These are phyloP conservation scores for Drosophila melanogaster DNA, from an alignment of 1,140 invertebrate genomes.

Conservation along the genomic window DNA sequence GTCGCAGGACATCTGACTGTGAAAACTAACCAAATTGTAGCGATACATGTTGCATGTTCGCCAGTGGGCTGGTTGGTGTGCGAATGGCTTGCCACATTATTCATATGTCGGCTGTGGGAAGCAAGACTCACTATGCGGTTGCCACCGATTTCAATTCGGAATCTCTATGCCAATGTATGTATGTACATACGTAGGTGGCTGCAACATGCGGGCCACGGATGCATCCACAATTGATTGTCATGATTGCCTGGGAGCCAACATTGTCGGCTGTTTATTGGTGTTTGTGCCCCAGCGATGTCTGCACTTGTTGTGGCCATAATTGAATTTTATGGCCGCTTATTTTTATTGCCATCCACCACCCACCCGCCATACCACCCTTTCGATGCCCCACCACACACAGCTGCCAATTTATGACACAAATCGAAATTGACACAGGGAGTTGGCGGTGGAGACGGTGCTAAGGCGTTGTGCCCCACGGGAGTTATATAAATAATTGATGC, in stretches of 20 bases:
- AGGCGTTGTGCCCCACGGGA: constrained; percentile 5
- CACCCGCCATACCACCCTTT: background rate
- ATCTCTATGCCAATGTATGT: background rate
- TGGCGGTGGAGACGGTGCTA: background rate
- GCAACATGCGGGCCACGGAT: constrained; percentile 23
- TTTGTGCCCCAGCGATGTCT: constrained; percentile 40
- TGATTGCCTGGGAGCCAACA: constrained; percentile 57
- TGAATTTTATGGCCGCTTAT: constrained; percentile 82
- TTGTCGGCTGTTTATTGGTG: constrained; percentile 20
- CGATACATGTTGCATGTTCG: constrained; percentile 33
- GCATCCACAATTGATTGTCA: constrained; percentile 79
- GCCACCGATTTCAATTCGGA: background rate
- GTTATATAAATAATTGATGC: constrained; percentile 70
- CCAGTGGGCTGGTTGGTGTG: constrained; percentile 14
- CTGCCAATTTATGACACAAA: constrained; percentile 79
- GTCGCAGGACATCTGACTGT: constrained; percentile 5
- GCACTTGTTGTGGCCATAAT: constrained; percentile 81
- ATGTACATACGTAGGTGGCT: background rate
- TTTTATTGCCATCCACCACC: constrained; percentile 60
- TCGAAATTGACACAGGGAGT: constrained; percentile 44
- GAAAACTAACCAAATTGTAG: constrained; percentile 56
- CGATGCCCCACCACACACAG: constrained; percentile 23
- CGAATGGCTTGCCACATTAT: constrained; percentile 20
- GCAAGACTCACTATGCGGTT: constrained; percentile 34
- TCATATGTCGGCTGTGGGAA: constrained; percentile 38